Base-by-base conservation (phyloP, 2,888 invertebrate genomes). In the Lepas anatifera region DNA sequence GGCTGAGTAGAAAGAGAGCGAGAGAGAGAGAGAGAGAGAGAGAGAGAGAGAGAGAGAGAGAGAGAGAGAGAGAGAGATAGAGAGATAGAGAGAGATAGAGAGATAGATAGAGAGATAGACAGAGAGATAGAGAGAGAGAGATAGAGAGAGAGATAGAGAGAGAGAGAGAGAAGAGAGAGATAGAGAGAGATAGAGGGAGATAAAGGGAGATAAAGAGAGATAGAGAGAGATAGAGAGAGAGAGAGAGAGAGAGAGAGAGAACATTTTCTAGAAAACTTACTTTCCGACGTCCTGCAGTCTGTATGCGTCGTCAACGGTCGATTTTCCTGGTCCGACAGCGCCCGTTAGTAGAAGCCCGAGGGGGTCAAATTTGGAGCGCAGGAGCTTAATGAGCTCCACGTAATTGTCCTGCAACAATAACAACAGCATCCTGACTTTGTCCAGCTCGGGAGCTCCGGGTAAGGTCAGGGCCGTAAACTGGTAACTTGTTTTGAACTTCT, bases 281-380 rank as follows among this genome's bases (percentile, higher is more conserved):
- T 70, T 46, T 0, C 67, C 43, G 84, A 83, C 78, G 0, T 84
- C 81, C 18, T 84, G 79, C 37, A 88, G 83, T 76, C 86, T 81
- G 75, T 88, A 89, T 0, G 87, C 87, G 29, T 78, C 73, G 0
- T 81, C 80, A 46, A 79, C 78, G 7, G 78, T 76, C 10, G 73
- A 70, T 25, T 77, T 76, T 0, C 85, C 82, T 1, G 87, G 83
- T 1, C 84, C 82, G 0, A 87, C 87, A 3, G 87, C 87, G 6
- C 85, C 85, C 0, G 85, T 83, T 27, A 87, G 74, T 25, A 86
- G 72, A 6, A 83, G 79, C 0, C 84, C 84, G 69, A 83, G 73
- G 25, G 81, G 77, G 58, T 83, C 80, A 74, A 87, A 87, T 27
- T 79, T 84, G 46, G 77, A 78, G 73, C 81, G 82, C 52, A 87